Percentiles rank a stretch among this genome's conserved stretches.
These are phyloP conservation scores for Epizoanthus fatuus DNA, from an alignment of 92 coral and sea anemone species.

Conservation along the genomic window DNA sequence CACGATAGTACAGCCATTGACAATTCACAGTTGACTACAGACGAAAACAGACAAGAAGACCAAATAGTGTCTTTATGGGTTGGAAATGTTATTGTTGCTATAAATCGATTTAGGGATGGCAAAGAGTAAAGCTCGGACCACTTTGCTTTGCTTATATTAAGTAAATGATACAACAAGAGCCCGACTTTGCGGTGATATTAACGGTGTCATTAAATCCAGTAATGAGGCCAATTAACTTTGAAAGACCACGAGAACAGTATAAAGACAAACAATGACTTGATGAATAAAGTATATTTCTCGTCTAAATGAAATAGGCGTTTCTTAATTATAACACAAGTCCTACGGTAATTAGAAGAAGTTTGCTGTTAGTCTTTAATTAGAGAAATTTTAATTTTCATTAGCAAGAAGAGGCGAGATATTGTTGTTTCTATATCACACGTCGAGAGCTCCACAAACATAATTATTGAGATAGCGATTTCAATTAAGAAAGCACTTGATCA, in stretches of 20 bases:
- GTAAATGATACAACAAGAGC: background rate
- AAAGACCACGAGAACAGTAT: constrained; percentile 2
- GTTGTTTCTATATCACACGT: constrained; percentile 19
- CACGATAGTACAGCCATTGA: too few species aligned
- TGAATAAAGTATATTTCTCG: background rate
- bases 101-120: too few species aligned
- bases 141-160: background rate
- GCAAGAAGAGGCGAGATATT: constrained; percentile 17
- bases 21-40: too few species aligned
- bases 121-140: too few species aligned
- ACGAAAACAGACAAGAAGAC: too few species aligned
- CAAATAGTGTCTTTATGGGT: too few species aligned
- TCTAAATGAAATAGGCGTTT: background rate
- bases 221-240: constrained; percentile 6
- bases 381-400: constrained; percentile 21
- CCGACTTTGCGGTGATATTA: constrained; percentile 24
- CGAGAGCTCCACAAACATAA: background rate
- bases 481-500: background rate
- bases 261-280: constrained; percentile 18
- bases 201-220: background rate
- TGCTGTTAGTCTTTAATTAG: constrained; percentile 6
- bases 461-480: constrained; percentile 3
- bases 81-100: too few species aligned
- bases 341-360: constrained; percentile 25
- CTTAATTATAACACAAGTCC: background rate